These are phyloP conservation scores for Gallinago nigripennis DNA, from an alignment of 2,797 vertebrate species.

Conservation along the genomic window DNA sequence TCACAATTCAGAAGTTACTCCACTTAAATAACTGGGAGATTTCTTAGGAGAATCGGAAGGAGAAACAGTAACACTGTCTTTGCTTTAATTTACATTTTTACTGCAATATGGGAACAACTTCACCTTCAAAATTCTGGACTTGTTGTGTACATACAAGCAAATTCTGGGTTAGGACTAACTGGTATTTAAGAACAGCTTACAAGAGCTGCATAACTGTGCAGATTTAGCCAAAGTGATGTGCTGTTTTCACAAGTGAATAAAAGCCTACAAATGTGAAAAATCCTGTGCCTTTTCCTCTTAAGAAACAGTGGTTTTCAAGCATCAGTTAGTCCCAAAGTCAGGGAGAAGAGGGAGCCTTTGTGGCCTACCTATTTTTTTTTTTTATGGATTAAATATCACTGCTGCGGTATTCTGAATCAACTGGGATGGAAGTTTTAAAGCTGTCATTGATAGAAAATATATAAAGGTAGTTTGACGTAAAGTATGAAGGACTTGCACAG, in stretches of 20 bases:
- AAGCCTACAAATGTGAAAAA: not conserved
- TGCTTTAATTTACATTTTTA: not conserved
- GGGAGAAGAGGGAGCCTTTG: not conserved
- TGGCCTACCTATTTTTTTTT: not conserved
- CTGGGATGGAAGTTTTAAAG: not conserved
- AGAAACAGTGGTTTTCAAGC: not conserved
- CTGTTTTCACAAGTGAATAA: not conserved
- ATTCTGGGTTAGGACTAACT: not conserved
- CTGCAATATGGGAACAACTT: not conserved
- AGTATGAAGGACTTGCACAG: not conserved
- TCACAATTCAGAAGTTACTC: not conserved
- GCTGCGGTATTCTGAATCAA: not conserved
- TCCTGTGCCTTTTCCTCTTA: not conserved
- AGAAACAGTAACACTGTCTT: not conserved
- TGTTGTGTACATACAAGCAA: not conserved
- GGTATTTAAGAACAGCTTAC: not conserved
- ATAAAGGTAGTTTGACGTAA: not conserved
- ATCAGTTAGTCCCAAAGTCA: not conserved
- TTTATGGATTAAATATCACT: not conserved
- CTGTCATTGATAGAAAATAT: not conserved
- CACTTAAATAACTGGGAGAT: not conserved
- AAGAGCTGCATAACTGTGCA: not conserved
- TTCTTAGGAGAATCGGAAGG: not conserved
- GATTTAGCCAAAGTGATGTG: not conserved
- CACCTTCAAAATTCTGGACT: not conserved